Base-by-base conservation (phyloP, 2,888 invertebrate species). In the Oithona nana region DNA sequence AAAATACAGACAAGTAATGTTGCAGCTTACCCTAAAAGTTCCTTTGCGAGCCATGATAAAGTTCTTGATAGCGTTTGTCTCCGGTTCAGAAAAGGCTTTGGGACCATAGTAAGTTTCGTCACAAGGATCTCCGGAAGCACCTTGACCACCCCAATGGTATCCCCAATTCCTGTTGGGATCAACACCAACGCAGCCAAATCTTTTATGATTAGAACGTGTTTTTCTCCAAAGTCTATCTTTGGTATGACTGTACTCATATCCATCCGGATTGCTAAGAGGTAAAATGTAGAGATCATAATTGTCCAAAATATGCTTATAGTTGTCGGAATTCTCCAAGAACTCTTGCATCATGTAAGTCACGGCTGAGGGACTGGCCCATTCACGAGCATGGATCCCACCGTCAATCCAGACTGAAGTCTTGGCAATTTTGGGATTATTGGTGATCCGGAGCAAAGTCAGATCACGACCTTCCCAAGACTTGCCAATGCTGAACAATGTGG, bases 91-190 rank as follows among this genome's bases (percentile, higher is more conserved):
- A 59, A 66, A 65, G 26, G 66, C 66, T 16, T n/a, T 28, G 3
- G 61, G 59, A 30, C 66, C 66, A 56, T 63, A 55, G 52, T 63
- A 66, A 1, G 65, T 65, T 16, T 66, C 66, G 28, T 52, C 57
- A 48, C 63, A 64, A 30, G 64, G 59, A 30, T 60, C 11, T 11
- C 51, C 50, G 28, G 59, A 60, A 8, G 48, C 49, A 13, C 58
- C 58, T 8, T 26, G 22, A 20, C 49, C 58, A n/a, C 68, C 69
- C 73, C 73, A 87, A 65, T 83, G 80, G 69, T 79, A 81, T 63
- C 81, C 80, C 79, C 84, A 87, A 71, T 87, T 87, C 66, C 84
- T 77, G 70, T 86, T 85, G 0, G 82, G 77, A 69, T 87, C 85
- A 1, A 84, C 85, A 0, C 86, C 86, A 51, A 80, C 77, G 70